Conservation (phyloP, 2,888 invertebrate species). For the Muschampia plurimacula region DNA sequence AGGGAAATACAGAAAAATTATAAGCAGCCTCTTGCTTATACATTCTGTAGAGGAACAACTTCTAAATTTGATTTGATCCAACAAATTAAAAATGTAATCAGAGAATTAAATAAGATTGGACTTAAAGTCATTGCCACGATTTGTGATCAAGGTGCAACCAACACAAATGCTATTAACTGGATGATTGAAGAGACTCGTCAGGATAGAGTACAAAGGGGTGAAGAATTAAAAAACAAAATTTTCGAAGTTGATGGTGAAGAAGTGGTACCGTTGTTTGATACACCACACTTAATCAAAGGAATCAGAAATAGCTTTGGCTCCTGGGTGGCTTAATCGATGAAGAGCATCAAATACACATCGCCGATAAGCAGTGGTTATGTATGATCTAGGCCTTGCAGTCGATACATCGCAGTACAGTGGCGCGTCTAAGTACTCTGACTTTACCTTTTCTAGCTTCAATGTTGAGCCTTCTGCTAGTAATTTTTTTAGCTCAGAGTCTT, state of each 20-base stretch:
- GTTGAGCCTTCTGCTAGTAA: too few relatives aligned
- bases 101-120: too few relatives aligned
- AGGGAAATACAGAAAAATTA: neutral
- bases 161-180: neutral
- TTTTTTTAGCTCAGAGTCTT: too few relatives aligned
- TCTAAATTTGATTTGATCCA: too few relatives aligned
- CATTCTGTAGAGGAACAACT: too few relatives aligned
- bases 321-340: conserved; percentile 20
- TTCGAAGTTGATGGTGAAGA: conserved; percentile 28
- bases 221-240: neutral
- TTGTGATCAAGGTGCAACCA: neutral
- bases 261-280: conserved; percentile 43
- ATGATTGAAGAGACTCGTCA: neutral
- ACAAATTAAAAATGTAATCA: too few relatives aligned
- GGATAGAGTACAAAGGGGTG: neutral
- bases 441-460: too few relatives aligned
- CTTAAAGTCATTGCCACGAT: neutral
- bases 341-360: neutral
- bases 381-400: neutral
- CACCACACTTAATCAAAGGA: conserved; percentile 43
- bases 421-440: neutral
- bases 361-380: neutral
- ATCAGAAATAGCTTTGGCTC: conserved; percentile 38
- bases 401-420: conserved; percentile 9
- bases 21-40: too few relatives aligned